Evolutionary conservation across 2,888 invertebrate genomes (phyloP), one percentile per base, ranked within the genome.

Genomic region (Eupithecia subfuscata): DNA sequence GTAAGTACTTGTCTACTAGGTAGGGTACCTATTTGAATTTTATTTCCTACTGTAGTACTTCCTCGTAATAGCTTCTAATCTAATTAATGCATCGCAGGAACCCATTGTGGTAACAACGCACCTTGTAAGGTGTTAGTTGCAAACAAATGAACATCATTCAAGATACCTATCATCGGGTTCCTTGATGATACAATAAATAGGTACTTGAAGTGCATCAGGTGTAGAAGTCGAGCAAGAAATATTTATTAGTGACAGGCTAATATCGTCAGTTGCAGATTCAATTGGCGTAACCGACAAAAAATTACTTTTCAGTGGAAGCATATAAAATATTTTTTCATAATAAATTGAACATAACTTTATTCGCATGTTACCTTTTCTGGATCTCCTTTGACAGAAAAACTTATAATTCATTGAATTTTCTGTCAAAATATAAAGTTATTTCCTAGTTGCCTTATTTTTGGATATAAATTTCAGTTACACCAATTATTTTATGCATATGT

Each of bases 21-120:
- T 14, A 3, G 22, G n/a, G n/a, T n/a, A n/a, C n/a, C 12, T 25
- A 60, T 25, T 52, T 0, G 7, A 25, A 25, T 25, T 56, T 22
- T 14, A 60, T 25, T 60, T 60, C 60, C 60, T 60, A 14, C 11
- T 56, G 60, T 60, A 11, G 0, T 40, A 40, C 40, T 6, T 40
- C 12, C 60, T 12, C 60, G 60, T 60, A 60, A 60, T 60, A 14
- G 60, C 25, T 22, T 60, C 22, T 56, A 60, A 60, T 25, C 60
- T 60, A 60, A 60, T 60, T 60, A 60, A 60, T 60, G 60, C 60
- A 60, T 60, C 60, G 60, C 60, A 60, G 60, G 60, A 60, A 60
- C 60, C 25, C 60, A 71, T 65, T 64, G 45, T 34, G 64, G 25
- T 25, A 30, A 71, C 60, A 25, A 60, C 60, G 22, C 60, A 60